A percentile compares a stretch with the other conserved stretches of the same genome.
phyloP scores from a whole-genome alignment of 2,888 invertebrate genomes.

The Sceliomorpha sp. region DNA sequence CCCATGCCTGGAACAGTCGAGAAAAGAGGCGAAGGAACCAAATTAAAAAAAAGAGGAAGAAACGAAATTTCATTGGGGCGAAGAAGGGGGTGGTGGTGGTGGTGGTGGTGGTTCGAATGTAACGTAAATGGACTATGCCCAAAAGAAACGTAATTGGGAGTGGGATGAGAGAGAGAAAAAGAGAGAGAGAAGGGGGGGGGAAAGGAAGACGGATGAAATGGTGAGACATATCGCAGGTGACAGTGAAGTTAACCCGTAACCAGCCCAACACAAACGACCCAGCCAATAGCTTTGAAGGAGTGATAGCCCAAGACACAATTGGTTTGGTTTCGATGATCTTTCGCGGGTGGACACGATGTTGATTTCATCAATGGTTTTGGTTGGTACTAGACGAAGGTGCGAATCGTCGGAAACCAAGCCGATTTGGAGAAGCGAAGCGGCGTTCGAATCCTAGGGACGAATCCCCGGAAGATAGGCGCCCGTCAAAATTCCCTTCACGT shows the following conservation, averaged over 20 bases:
- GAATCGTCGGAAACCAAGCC: too few species aligned
- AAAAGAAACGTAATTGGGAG: slow-evolving; percentile 3
- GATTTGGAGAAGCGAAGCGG: too few species aligned
- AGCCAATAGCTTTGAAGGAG: slow-evolving; percentile 73
- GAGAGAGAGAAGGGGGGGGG: too few species aligned
- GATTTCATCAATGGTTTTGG: too few species aligned
- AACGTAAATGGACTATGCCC: background rate
- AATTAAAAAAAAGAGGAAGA: slow-evolving; percentile 63
- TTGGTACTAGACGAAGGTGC: too few species aligned
- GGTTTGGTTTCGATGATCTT: slow-evolving; percentile 52
- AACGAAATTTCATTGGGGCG: slow-evolving; percentile 40
- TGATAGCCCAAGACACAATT: slow-evolving; percentile 54
- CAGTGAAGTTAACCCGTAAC: slow-evolving; percentile 72
- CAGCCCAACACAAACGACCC: slow-evolving; percentile 78
- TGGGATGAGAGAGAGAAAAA: too few species aligned
- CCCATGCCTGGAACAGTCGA: slow-evolving; percentile 78
- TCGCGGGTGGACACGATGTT: slow-evolving; percentile 56
- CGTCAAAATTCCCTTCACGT: too few species aligned
- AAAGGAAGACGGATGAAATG: background rate
- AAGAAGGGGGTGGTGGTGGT: too few species aligned
- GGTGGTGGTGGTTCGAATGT: slow-evolving; percentile 12
- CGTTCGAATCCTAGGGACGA: too few species aligned
- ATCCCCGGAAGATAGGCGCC: too few species aligned
- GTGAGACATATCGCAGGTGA: slow-evolving; percentile 7
- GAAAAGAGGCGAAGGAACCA: slow-evolving; percentile 63